phyloP scores from a whole-genome alignment of 1,140 invertebrate species.

The Bacillus rossius region DNA sequence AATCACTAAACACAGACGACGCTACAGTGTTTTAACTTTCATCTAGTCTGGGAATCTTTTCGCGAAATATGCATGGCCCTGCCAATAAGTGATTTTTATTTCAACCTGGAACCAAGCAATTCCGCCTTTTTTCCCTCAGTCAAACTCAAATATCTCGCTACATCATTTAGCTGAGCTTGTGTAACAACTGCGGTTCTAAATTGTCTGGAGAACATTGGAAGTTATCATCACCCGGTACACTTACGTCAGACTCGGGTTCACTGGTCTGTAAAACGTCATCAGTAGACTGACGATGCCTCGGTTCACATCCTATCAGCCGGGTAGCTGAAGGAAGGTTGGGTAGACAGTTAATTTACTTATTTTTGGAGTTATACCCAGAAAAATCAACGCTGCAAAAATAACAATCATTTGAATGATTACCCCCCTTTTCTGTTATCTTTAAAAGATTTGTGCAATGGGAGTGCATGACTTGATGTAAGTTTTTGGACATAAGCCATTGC shows the following conservation, averaged over 20 bases:
- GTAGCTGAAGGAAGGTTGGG: neutral
- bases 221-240: no score
- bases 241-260: no score
- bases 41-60: no score
- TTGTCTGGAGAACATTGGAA: no score
- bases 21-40: no score
- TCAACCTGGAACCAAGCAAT: neutral
- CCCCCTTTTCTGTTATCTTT: no score
- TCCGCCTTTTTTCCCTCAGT: neutral
- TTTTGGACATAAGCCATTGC: no score
- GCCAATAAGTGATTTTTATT: no score
- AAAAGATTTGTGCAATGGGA: no score
- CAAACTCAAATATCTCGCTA: neutral
- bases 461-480: no score
- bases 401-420: neutral
- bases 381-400: neutral
- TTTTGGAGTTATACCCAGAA: neutral
- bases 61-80: no score
- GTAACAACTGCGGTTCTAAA: neutral
- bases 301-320: neutral
- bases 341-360: neutral
- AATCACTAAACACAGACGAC: no score
- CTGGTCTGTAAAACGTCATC: neutral
- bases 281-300: neutral
- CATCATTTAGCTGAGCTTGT: neutral